phyloP scores from a whole-genome alignment of 2,888 invertebrate genomes.

The Coremacera marginata region DNA sequence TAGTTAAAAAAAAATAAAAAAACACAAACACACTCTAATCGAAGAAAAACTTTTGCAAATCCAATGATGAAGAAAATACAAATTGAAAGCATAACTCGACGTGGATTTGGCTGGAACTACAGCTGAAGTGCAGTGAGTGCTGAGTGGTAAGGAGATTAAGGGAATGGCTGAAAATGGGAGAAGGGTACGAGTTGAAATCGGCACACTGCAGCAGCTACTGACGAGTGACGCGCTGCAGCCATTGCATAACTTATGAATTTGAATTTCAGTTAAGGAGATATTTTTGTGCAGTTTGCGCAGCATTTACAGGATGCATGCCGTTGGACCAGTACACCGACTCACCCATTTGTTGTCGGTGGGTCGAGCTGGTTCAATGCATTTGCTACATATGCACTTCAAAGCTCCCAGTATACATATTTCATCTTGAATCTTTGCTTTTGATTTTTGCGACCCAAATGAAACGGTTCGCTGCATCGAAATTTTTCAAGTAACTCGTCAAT shows the following conservation, averaged over 20 bases:
- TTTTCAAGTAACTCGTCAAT: no score
- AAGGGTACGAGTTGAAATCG: no score
- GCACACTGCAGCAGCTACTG: not conserved
- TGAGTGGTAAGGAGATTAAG: not conserved
- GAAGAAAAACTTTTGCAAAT: conserved; percentile 15
- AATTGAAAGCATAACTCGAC: conserved; percentile 26
- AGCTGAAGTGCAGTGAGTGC: not conserved
- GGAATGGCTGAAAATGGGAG: not conserved
- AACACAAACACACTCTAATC: not conserved
- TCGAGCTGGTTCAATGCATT: no score
- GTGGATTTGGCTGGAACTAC: not conserved
- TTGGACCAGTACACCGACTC: no score
- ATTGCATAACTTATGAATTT: conserved; percentile 28
- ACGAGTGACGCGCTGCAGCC: not conserved
- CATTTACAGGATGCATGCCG: no score
- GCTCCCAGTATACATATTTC: no score
- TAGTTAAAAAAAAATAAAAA: not conserved
- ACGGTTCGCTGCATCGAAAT: no score
- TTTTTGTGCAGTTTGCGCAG: not conserved
- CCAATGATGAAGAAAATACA: conserved; percentile 23
- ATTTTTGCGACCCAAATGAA: no score
- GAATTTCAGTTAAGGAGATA: conserved; percentile 1
- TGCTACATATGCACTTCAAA: no score
- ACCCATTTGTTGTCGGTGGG: no score
- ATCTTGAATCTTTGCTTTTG: no score